These are phyloP conservation scores for Penaeus japonicus DNA, from an alignment of 1,140 invertebrate species.

Conservation along the genomic window DNA sequence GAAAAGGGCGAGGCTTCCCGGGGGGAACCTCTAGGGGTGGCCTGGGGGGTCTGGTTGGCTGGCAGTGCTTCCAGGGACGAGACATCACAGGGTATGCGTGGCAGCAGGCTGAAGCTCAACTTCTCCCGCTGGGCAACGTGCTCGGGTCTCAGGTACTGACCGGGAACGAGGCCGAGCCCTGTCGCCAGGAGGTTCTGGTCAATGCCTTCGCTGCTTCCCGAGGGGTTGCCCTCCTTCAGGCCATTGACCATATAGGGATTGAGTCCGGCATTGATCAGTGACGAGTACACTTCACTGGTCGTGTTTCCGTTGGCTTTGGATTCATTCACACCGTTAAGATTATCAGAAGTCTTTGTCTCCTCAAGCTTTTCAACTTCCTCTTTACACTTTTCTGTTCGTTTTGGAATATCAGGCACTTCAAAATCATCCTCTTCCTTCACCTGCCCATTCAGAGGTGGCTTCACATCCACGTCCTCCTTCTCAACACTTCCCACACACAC, in stretches of 20 bases:
- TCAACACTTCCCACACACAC: not conserved
- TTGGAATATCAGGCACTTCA: constrained; percentile 46
- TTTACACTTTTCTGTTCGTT: constrained; percentile 28
- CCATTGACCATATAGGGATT: constrained; percentile 45
- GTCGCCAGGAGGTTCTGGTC: constrained; percentile 53
- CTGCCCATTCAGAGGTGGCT: constrained; percentile 1
- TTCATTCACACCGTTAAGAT: constrained; percentile 11
- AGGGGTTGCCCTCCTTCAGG: constrained; percentile 15
- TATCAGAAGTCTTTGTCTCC: constrained; percentile 31
- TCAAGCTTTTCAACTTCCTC: constrained; percentile 27
- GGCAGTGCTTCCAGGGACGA: constrained; percentile 61
- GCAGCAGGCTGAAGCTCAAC: constrained; percentile 74
- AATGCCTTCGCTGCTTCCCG: constrained; percentile 36
- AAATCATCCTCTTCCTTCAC: constrained; percentile 38
- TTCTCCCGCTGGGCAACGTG: constrained; percentile 60
- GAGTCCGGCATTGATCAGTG: constrained; percentile 10
- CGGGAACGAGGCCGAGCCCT: constrained; percentile 58
- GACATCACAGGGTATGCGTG: constrained; percentile 72
- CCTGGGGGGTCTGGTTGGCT: constrained; percentile 39
- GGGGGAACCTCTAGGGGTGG: constrained; percentile 42
- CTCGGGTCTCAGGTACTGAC: constrained; percentile 58
- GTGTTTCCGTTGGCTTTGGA: constrained; percentile 13
- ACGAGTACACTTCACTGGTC: constrained; percentile 31
- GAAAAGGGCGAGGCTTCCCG: constrained; percentile 58
- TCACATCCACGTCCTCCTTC: constrained; percentile 23